These are phyloP conservation scores for Chrysemys picta DNA, from an alignment of 2,113 vertebrate genomes.

Conservation along the genomic window DNA sequence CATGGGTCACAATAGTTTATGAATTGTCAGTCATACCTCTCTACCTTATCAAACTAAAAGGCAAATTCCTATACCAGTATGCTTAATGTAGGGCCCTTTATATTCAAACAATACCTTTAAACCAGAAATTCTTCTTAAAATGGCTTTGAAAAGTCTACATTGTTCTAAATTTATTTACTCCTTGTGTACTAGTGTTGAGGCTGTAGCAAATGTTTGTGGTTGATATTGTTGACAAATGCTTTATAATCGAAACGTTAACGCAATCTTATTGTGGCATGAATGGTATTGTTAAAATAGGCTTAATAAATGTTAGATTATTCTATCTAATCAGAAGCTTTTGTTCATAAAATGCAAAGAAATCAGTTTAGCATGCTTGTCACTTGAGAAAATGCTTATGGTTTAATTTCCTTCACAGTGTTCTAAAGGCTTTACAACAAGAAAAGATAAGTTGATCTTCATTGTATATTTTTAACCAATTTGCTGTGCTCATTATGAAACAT, in stretches of 20 bases:
- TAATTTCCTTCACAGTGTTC: not conserved
- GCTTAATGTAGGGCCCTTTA: conserved; percentile 3
- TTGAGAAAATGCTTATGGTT: not conserved
- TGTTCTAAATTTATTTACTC: conserved; percentile 21
- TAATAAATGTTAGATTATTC: conserved; percentile 44
- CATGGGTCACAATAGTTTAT: not conserved
- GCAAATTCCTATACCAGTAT: not conserved
- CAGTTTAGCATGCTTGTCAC: conserved; percentile 8
- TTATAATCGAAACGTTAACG: conserved; percentile 58
- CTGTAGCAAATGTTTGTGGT: conserved; percentile 35
- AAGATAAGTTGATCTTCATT: not conserved
- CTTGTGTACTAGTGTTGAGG: conserved; percentile 31
- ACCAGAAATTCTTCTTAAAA: not conserved
- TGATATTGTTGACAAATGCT: conserved; percentile 58
- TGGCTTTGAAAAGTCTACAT: not conserved
- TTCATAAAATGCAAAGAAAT: conserved; percentile 16
- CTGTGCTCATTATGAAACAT: not conserved
- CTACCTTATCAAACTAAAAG: not conserved
- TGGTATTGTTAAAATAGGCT: conserved; percentile 38
- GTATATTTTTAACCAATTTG: not conserved
- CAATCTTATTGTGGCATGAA: conserved; percentile 30
- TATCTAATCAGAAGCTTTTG: conserved; percentile 65
- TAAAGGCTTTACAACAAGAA: not conserved
- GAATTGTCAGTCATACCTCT: not conserved
- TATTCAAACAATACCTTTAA: not conserved